Conservation (phyloP, 1,140 invertebrate genomes). For the Danaus melanippus region DNA sequence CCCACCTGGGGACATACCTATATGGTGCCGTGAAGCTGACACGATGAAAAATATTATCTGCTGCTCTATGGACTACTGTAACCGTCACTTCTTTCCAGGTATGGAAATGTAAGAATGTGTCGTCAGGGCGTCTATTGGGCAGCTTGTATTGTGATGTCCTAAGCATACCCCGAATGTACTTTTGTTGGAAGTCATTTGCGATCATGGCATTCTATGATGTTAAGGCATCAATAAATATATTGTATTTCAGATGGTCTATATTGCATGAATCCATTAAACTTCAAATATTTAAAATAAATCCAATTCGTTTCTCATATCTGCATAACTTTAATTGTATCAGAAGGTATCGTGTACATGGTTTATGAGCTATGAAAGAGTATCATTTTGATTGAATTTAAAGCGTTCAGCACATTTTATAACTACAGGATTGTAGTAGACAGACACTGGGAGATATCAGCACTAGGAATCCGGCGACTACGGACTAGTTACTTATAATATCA, state of each 20-base stretch:
- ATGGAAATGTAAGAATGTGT: conserved; percentile 46
- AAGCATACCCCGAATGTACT: conserved; percentile 19
- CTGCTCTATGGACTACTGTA: conserved; percentile 76
- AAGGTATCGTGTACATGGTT: too few relatives aligned
- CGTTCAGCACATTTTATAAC: too few relatives aligned
- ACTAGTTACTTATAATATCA: too few relatives aligned
- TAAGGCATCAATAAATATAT: conserved; percentile 1
- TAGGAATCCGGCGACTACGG: too few relatives aligned
- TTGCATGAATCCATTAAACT: conserved; percentile 6
- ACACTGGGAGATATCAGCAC: background rate
- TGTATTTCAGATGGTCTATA: conserved; percentile 5
- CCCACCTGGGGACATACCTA: conserved; percentile 74
- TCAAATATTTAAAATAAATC: background rate
- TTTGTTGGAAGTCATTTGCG: too few relatives aligned
- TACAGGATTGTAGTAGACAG: background rate
- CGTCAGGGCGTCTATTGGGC: conserved; percentile 43
- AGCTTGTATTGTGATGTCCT: conserved; percentile 60
- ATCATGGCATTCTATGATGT: conserved; percentile 8
- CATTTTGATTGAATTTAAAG: too few relatives aligned
- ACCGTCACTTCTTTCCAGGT: conserved; percentile 67
- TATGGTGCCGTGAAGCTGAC: conserved; percentile 74
- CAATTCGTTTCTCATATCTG: too few relatives aligned
- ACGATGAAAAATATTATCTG: conserved; percentile 73
- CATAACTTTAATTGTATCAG: too few relatives aligned
- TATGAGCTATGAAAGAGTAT: too few relatives aligned